A percentile compares a stretch with the other conserved stretches of the same genome.
These are phyloP conservation scores for Sterna hirundo DNA, from an alignment of 2,113 vertebrate species.

Conservation along the genomic window DNA sequence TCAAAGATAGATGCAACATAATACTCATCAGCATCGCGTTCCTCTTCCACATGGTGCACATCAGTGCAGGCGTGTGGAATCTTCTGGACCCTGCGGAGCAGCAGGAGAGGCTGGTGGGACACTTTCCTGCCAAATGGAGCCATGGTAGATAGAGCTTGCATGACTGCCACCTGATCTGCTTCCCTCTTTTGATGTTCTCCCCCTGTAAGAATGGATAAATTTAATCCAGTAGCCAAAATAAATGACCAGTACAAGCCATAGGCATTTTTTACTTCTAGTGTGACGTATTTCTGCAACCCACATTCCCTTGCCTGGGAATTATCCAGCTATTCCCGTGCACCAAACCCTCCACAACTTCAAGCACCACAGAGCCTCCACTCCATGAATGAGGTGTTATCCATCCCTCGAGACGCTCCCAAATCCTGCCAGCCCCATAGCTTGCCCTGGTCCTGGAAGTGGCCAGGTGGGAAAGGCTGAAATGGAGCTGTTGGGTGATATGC, in stretches of 20 bases:
- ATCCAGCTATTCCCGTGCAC: background rate
- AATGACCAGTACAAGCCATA: background rate
- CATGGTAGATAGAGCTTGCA: background rate
- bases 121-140: background rate
- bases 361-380: background rate
- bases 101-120: background rate
- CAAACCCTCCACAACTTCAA: background rate
- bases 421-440: background rate
- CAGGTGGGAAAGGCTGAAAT: background rate
- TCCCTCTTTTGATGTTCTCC: background rate
- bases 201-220: background rate
- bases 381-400: fast-evolving
- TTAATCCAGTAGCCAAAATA: background rate
- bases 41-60: background rate
- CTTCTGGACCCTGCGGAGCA: background rate
- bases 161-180: background rate
- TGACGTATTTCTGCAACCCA: background rate
- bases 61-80: background rate
- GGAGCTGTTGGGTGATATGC: background rate
- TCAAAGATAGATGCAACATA: background rate
- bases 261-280: background rate
- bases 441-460: background rate
- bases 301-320: background rate
- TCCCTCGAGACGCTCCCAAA: background rate
- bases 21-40: background rate